phyloP scores from a whole-genome alignment of 2,888 invertebrate species.

The Dione juno region DNA sequence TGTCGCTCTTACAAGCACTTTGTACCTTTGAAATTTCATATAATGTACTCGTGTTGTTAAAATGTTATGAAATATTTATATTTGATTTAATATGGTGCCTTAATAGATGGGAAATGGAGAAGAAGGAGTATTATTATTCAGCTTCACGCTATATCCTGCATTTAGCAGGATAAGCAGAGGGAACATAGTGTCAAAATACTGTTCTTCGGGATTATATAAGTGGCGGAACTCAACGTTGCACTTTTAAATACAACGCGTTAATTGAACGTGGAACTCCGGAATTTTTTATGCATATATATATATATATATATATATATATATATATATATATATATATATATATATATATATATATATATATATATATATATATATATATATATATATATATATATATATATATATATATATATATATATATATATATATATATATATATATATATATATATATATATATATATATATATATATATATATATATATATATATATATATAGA shows the following conservation, averaged over 20 bases:
- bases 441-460: background rate
- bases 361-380: background rate
- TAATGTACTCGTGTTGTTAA: background rate
- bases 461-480: background rate
- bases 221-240: too few relatives aligned
- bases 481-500: background rate
- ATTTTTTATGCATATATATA: too few relatives aligned
- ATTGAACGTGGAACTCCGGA: background rate
- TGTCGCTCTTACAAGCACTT: constrained; percentile 16
- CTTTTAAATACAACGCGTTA: background rate
- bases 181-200: too few relatives aligned
- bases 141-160: too few relatives aligned
- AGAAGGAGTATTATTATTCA: too few relatives aligned
- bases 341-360: background rate
- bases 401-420: background rate
- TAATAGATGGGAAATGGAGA: too few relatives aligned
- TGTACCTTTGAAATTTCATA: background rate
- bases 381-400: background rate
- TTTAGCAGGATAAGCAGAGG: too few relatives aligned
- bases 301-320: background rate
- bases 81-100: too few relatives aligned
- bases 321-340: background rate
- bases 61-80: background rate
- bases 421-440: background rate
- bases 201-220: too few relatives aligned